phyloP scores from a whole-genome alignment of 2,888 invertebrate species.

The Ceraclea dissimilis region DNA sequence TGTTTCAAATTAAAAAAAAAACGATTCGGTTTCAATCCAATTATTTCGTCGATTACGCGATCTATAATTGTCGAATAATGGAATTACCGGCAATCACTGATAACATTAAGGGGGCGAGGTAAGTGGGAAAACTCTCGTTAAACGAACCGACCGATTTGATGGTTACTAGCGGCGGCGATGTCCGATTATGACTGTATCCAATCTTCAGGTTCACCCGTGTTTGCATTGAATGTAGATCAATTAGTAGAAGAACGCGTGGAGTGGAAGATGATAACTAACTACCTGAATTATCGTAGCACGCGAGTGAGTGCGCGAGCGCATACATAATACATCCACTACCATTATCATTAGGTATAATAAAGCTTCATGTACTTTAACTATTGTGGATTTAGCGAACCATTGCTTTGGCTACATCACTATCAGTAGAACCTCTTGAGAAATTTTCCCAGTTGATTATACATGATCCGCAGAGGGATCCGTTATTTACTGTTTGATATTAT shows the following conservation, averaged over 20 bases:
- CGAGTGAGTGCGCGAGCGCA: slow-evolving; percentile 4
- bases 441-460: too few species aligned
- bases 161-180: slow-evolving; percentile 13
- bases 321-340: neutral
- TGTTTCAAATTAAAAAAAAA: neutral
- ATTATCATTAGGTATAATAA: too few species aligned
- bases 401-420: too few species aligned
- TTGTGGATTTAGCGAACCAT: too few species aligned
- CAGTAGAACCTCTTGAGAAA: too few species aligned
- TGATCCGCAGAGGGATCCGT: too few species aligned
- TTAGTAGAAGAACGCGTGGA: slow-evolving; percentile 5
- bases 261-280: neutral
- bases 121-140: too few species aligned
- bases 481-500: too few species aligned
- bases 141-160: neutral
- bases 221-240: slow-evolving; percentile 14
- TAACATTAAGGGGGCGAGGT: neutral
- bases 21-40: neutral
- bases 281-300: neutral
- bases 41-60: neutral
- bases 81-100: neutral
- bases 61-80: neutral
- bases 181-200: slow-evolving; percentile 19
- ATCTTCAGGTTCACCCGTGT: slow-evolving; percentile 9
- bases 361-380: too few species aligned